These are phyloP conservation scores for Emberiza fucata DNA, from an alignment of 2,113 vertebrate species.

Conservation along the genomic window DNA sequence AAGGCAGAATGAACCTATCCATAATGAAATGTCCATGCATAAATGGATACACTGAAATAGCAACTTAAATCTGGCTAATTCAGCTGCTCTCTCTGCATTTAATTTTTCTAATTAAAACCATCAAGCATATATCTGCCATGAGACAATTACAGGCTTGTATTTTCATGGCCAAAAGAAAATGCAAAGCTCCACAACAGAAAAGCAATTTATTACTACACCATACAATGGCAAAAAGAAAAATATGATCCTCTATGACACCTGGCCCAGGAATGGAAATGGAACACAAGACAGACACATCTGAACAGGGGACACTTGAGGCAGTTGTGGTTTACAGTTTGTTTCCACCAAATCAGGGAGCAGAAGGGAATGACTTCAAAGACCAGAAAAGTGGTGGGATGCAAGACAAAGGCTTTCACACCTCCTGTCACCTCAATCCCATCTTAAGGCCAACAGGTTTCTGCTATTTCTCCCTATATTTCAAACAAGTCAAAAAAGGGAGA, in stretches of 20 bases:
- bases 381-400: background rate
- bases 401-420: background rate
- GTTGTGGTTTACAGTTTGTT: background rate
- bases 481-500: background rate
- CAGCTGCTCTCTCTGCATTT: background rate
- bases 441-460: background rate
- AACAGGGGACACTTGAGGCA: background rate
- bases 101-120: constrained; percentile 22
- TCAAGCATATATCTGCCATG: background rate
- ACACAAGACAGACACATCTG: background rate
- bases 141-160: background rate
- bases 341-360: background rate
- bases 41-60: background rate
- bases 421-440: background rate
- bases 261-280: background rate
- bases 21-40: background rate
- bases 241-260: background rate
- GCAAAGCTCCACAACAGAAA: background rate
- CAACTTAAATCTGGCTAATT: background rate
- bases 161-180: background rate
- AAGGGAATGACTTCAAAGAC: background rate
- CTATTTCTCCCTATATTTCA: background rate
- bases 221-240: background rate
- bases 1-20: background rate
- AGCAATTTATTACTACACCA: background rate